Conservation (phyloP, 2,888 invertebrate genomes). For the Diarsia rubi region DNA sequence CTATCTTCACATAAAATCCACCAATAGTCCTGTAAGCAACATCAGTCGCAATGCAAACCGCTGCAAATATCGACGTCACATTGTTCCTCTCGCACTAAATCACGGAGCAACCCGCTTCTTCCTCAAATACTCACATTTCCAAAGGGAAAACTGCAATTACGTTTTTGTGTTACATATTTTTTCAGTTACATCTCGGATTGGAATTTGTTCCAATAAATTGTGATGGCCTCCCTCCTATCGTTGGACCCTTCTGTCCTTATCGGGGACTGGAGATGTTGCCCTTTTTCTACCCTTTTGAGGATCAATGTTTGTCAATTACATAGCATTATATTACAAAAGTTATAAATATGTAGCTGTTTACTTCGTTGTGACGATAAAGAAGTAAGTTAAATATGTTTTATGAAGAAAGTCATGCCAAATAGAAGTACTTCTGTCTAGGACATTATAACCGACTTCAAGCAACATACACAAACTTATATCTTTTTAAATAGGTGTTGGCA, state of each 20-base stretch:
- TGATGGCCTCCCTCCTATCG: conserved; percentile 36
- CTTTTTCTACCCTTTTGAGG: conserved; percentile 49
- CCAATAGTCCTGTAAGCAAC: conserved; percentile 2
- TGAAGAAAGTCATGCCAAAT: neutral
- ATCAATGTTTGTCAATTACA: conserved; percentile 52
- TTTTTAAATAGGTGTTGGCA: neutral
- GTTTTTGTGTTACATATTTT: conserved; percentile 60
- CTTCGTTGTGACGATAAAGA: neutral
- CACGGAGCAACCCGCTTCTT: neutral
- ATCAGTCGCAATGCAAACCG: neutral
- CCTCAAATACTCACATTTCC: conserved; percentile 36
- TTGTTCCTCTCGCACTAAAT: conserved; percentile 6
- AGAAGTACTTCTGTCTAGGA: neutral
- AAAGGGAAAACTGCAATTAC: conserved; percentile 42
- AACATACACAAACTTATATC: neutral
- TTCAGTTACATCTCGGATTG: conserved; percentile 56
- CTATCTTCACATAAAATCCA: neutral
- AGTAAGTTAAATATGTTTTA: neutral
- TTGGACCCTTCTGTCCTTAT: conserved; percentile 48
- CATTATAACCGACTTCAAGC: neutral
- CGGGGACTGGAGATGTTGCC: conserved; percentile 32
- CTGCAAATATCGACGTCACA: neutral
- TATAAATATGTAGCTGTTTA: conserved; percentile 16
- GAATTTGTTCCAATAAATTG: conserved; percentile 62
- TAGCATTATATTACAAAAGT: conserved; percentile 36